Base-by-base conservation (phyloP, 2,888 invertebrate genomes). In the Orgyia antiqua region DNA sequence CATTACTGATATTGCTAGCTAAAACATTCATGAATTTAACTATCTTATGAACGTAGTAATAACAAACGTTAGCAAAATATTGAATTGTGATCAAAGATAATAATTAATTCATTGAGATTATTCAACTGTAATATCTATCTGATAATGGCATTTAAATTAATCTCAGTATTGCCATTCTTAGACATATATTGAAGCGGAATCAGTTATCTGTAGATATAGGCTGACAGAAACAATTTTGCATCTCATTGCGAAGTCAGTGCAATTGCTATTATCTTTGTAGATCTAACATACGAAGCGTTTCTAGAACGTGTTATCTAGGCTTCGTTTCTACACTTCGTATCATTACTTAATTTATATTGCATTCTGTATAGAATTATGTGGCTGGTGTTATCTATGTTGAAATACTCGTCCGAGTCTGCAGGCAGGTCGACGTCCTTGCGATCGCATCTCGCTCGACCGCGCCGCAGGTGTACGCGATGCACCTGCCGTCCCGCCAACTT, bases 401-500 rank as follows among this genome's bases (percentile, higher is more conserved):
- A 70, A 71, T 68, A 64, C 66, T 67, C 57, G 69, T 65, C 59
- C 60, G 62, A 51, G 61, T 42, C 39, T 46, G 42, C 42, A 50
- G 49, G 54, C 55, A 68, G 66, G 83, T 82, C 82, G 82, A 63
- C 76, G 83, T 79, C 75, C 80, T 71, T 66, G 60, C 65, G 72
- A 73, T 72, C 76, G 62, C 75, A 80, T 82, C 82, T 77, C 78
- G 70, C 62, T 69, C 67, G 76, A 70, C 71, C 77, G 70, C 72
- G 67, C 67, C 72, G 83, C 86, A 84, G 86, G 86, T 86, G 86
- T 70, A 78, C 47, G 51, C 68, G 62, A 52, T 76, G 72, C 84
- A 83, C 84, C 83, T 84, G 83, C 77, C 60, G 64, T 64, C 61
- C 68, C 74, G 77, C 74, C 80, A 76, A 76, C 83, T 80, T 79